Percentiles rank a stretch among this genome's conserved stretches.
These are phyloP conservation scores for Adelognathus sp. DNA, from an alignment of 2,888 invertebrate genomes.

Conservation along the genomic window DNA sequence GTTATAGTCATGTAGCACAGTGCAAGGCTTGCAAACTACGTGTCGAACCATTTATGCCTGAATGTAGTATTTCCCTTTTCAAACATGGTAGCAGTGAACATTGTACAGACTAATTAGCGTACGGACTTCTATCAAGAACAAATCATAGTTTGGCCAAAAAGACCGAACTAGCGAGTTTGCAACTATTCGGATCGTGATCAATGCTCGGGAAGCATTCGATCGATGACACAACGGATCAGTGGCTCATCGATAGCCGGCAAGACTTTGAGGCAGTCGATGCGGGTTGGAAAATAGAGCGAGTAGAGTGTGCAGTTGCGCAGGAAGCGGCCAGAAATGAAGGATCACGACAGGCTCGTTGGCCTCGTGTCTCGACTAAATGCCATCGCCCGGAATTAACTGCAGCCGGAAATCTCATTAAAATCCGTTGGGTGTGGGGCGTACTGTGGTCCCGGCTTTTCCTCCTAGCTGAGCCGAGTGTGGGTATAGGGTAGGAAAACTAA, in stretches of 20 bases:
- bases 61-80: constrained; percentile 2
- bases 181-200: too few relatives aligned
- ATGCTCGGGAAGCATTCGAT: not conserved
- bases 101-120: not conserved
- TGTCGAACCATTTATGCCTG: constrained; percentile 23
- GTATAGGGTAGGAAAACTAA: constrained; percentile 3
- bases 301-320: not conserved
- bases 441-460: not conserved
- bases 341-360: constrained; percentile 4
- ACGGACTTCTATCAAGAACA: too few relatives aligned
- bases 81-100: not conserved
- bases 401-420: constrained; percentile 61
- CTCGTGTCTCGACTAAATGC: constrained; percentile 23
- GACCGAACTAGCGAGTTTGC: too few relatives aligned
- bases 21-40: constrained; percentile 32
- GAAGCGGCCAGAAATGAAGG: constrained; percentile 1
- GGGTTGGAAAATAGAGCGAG: not conserved
- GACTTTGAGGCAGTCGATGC: not conserved
- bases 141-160: too few relatives aligned
- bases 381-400: constrained; percentile 58
- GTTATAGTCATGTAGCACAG: constrained; percentile 6
- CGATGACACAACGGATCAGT: not conserved
- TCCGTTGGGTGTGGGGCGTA: constrained; percentile 23
- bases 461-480: not conserved
- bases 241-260: constrained; percentile 15